These are phyloP conservation scores for Eurois occulta DNA, from an alignment of 2,888 invertebrate genomes.

Conservation along the genomic window DNA sequence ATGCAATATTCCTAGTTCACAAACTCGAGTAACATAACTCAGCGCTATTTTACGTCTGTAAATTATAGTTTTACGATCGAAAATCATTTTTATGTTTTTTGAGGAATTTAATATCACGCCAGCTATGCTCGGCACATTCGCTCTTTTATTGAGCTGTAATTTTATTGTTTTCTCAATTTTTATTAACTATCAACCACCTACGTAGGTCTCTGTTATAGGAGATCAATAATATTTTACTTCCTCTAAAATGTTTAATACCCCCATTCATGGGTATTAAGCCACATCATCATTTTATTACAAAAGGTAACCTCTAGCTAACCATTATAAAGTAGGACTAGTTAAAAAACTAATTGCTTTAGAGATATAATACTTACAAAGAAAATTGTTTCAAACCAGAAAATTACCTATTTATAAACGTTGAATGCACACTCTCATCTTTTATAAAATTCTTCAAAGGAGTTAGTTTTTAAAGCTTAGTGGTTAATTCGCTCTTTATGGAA, in stretches of 20 bases:
- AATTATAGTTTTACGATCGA: constrained; percentile 91
- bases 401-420: constrained; percentile 77
- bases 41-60: constrained; percentile 90
- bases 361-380: constrained; percentile 74
- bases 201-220: constrained; percentile 79
- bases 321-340: constrained; percentile 32
- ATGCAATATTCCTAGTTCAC: constrained; percentile 73
- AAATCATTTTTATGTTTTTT: constrained; percentile 91
- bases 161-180: constrained; percentile 91
- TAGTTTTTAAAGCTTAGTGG: constrained; percentile 81
- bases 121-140: constrained; percentile 89
- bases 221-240: constrained; percentile 80
- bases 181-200: constrained; percentile 90
- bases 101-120: constrained; percentile 90
- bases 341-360: constrained; percentile 64
- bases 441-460: constrained; percentile 83
- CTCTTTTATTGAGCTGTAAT: constrained; percentile 90
- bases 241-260: constrained; percentile 42
- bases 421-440: constrained; percentile 79
- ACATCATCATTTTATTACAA: constrained; percentile 59
- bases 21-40: constrained; percentile 84
- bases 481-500: constrained; percentile 83
- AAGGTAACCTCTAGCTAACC: constrained; percentile 16
- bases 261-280: constrained; percentile 41
- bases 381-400: constrained; percentile 74